A percentile compares a stretch with the other conserved stretches of the same genome.
phyloP scores from a whole-genome alignment of 2,888 invertebrate genomes.

The Torymus auratus region DNA sequence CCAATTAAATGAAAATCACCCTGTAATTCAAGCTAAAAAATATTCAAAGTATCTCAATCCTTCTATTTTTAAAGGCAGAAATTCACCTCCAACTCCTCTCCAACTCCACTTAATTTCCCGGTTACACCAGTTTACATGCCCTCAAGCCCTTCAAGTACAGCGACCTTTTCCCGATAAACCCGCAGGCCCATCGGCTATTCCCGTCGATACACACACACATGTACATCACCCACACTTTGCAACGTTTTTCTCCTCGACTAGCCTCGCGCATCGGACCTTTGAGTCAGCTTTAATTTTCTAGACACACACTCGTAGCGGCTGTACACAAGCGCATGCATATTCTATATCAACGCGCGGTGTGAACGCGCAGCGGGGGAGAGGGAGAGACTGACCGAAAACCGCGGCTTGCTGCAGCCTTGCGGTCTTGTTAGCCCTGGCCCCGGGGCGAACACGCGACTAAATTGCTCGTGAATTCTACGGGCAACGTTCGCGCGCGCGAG shows the following conservation, averaged over 20 bases:
- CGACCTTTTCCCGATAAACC: no score
- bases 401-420: slow-evolving; percentile 64
- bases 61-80: no score
- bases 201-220: no score
- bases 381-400: slow-evolving; percentile 66
- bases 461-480: slow-evolving; percentile 55
- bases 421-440: slow-evolving; percentile 64
- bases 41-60: no score
- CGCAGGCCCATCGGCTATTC: no score
- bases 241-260: not conserved
- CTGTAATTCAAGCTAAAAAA: no score
- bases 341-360: slow-evolving; percentile 61
- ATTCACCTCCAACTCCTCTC: no score
- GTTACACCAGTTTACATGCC: no score
- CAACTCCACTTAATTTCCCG: no score
- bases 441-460: slow-evolving; percentile 52
- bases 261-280: slow-evolving; percentile 60
- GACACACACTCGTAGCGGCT: slow-evolving; percentile 59
- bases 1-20: no score
- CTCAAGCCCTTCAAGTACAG: no score
- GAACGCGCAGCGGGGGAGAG: slow-evolving; percentile 39
- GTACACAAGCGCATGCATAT: slow-evolving; percentile 63
- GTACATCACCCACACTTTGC: no score
- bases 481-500: not conserved
- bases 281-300: slow-evolving; percentile 69